Evolutionary conservation across 2,113 vertebrate genomes (phyloP), one percentile per base, ranked within the genome.

Genomic region (Sander lucioperca): DNA sequence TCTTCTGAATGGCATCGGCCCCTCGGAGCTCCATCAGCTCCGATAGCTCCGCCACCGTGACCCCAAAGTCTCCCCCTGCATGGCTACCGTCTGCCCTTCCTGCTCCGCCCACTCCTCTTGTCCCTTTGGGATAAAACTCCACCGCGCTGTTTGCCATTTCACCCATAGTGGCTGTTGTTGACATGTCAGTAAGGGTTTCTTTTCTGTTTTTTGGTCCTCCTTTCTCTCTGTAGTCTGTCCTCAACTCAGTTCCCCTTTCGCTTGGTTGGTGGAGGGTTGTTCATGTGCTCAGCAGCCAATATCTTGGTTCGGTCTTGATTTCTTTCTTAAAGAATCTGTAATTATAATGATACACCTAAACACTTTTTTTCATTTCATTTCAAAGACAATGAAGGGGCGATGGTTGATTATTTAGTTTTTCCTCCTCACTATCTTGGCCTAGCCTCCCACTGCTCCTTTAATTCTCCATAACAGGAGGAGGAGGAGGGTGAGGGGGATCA

Each of bases 91-190:
- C 96, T 15, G 90, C 85, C 62, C 91, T 79, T 51, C 85, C 90
- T 58, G 81, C 91, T 45, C 80, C 59, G 7, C 89, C 79, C 36
- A 77, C 68, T 23, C 85, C 92, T 58, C 93, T 90, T 67, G 92
- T 94, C 83, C 94, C 92, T 88, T 97, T 97, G 83, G 97, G 96
- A 89, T 97, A 97, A 92, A 97, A 97, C 91, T 97, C 97, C 84
- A 97, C 96, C n/a, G 96, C 94, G 21, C 97, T 98, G 94, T 97
- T 98, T 39, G 96, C 97, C 94, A 97, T 95, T 87, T 98, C 97
- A 1, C 96, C 97, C 96, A 98, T 97, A 0, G 94, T 95, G 80
- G 89, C 94, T 58, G 93, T 95, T 36, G 93, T 95, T 68, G 95
- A 95, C 94, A 95, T 95, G 77, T 89, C 91, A 88, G 78, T 48